These are phyloP conservation scores for Rattus rattus DNA, from an alignment of 2,113 vertebrate genomes.

Conservation along the genomic window DNA sequence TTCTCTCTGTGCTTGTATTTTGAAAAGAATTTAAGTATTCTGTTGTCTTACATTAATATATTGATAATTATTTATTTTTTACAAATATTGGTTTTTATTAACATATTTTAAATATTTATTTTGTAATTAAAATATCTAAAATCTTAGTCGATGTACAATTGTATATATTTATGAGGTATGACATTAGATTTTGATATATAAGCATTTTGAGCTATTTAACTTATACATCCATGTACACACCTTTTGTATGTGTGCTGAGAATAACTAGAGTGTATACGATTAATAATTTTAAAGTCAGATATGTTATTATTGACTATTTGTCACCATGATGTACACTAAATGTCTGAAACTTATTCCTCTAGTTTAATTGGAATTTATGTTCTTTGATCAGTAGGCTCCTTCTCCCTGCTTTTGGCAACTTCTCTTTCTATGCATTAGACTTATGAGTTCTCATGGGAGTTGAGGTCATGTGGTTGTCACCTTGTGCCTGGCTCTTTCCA, in stretches of 20 bases:
- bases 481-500: constrained; percentile 1
- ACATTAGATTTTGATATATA: background rate
- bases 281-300: background rate
- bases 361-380: background rate
- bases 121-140: background rate
- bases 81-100: background rate
- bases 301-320: background rate
- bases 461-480: background rate
- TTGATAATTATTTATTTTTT: background rate
- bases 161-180: background rate
- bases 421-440: background rate
- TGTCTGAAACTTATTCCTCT: background rate
- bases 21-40: background rate
- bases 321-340: too few species aligned
- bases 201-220: background rate
- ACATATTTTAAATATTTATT: background rate
- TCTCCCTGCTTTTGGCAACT: background rate
- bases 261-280: background rate
- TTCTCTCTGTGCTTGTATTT: constrained; percentile 9
- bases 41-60: background rate
- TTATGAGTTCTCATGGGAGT: too few species aligned
- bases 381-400: background rate
- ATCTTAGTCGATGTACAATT: background rate
- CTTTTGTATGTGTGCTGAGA: background rate
- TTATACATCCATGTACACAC: background rate